Conservation (phyloP, 2,797 vertebrate species). For the Argyrosomus regius region DNA sequence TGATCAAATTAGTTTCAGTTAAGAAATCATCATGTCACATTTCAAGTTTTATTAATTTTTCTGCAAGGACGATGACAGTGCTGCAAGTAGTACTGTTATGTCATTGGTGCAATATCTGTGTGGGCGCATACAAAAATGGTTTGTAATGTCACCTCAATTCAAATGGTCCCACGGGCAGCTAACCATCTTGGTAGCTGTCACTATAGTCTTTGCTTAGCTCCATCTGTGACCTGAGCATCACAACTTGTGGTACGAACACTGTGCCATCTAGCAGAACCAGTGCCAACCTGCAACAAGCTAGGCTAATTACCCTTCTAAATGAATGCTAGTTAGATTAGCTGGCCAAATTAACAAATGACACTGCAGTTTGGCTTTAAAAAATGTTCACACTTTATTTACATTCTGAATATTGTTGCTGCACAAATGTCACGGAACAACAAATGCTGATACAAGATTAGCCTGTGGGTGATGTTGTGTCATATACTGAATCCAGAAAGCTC, state of each 20-base stretch:
- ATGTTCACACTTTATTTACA: not conserved
- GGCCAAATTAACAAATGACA: no score
- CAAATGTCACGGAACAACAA: no score
- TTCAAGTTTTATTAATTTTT: not conserved
- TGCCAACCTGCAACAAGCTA: not conserved
- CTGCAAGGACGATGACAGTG: no score
- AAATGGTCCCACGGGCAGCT: not conserved
- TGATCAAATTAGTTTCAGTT: not conserved
- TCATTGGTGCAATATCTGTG: not conserved
- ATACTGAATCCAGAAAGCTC: conserved; percentile 5
- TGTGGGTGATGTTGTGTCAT: not conserved
- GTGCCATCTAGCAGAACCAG: not conserved
- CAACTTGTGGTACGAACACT: no score
- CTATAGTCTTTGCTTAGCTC: not conserved
- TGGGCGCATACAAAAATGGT: not conserved
- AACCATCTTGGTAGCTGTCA: not conserved
- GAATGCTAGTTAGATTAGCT: not conserved
- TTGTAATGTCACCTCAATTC: not conserved
- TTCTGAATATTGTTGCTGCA: no score
- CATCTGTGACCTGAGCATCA: not conserved
- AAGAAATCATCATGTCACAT: not conserved
- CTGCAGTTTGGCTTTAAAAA: no score
- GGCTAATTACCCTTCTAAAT: not conserved
- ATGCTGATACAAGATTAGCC: not conserved
- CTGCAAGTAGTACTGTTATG: no score